Conservation (phyloP, 2,888 invertebrate species). For the Selenia dentaria region DNA sequence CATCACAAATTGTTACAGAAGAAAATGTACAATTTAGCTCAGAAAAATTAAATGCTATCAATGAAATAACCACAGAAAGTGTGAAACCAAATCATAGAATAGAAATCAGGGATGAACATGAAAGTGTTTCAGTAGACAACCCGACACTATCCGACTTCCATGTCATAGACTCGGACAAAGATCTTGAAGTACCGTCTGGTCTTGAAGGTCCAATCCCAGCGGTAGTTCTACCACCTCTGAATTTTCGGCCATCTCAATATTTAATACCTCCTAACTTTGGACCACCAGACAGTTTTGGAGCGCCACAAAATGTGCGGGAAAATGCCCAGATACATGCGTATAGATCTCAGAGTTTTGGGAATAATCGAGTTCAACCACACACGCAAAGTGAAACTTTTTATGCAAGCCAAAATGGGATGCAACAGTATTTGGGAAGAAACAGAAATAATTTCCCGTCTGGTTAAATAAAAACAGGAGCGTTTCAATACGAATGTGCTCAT, state of each 20-base stretch:
- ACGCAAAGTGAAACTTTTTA: not conserved
- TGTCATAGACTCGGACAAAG: conserved; percentile 71
- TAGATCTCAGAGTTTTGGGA: not conserved
- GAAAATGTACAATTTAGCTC: not conserved
- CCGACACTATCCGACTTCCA: conserved; percentile 63
- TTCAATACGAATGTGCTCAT: too few species aligned
- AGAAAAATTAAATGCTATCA: not conserved
- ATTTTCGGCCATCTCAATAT: conserved; percentile 33
- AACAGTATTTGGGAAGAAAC: conserved; percentile 2
- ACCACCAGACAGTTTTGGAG: conserved; percentile 3
- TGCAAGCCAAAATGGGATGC: not conserved
- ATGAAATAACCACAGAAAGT: conserved; percentile 7
- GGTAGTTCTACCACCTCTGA: conserved; percentile 62
- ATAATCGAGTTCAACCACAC: not conserved
- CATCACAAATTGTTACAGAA: not conserved
- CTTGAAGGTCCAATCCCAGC: conserved; percentile 73
- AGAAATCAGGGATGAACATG: conserved; percentile 24
- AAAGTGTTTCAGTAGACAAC: conserved; percentile 44
- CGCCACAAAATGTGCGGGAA: not conserved
- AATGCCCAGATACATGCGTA: not conserved
- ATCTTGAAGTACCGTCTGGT: conserved; percentile 75
- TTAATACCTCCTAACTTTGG: conserved; percentile 5
- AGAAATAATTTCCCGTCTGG: conserved; percentile 4
- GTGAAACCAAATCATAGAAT: conserved; percentile 19
- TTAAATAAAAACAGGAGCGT: too few species aligned